These are phyloP conservation scores for Himalopsyche tibetana DNA, from an alignment of 2,888 invertebrate genomes.

Conservation along the genomic window DNA sequence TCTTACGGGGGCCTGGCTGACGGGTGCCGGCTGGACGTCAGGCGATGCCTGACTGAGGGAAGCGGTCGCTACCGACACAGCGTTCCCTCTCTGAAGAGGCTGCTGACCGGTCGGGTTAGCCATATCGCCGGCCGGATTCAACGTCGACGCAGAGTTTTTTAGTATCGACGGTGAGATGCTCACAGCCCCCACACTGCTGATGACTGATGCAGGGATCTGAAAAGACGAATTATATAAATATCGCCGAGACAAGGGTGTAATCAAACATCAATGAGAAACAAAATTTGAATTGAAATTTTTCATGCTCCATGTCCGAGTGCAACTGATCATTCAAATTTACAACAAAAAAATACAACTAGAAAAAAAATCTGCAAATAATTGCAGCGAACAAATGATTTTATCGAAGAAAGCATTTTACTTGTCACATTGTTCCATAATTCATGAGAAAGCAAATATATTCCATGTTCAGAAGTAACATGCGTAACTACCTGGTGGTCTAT, in stretches of 20 bases:
- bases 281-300: no score
- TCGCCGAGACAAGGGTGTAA: no score
- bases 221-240: constrained; percentile 65
- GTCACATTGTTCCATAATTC: no score
- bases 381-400: no score
- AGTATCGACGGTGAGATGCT: constrained; percentile 72
- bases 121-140: constrained; percentile 72
- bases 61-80: constrained; percentile 68
- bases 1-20: constrained; percentile 80
- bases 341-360: no score
- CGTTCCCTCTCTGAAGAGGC: constrained; percentile 69
- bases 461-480: no score
- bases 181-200: constrained; percentile 78
- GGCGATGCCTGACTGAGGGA: constrained; percentile 17
- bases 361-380: no score
- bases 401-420: no score
- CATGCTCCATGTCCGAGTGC: no score
- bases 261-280: no score
- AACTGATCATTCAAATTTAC: no score
- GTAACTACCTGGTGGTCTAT: constrained; percentile 75
- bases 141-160: constrained; percentile 67
- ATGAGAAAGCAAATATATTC: no score
- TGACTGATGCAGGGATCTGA: constrained; percentile 78
- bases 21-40: constrained; percentile 67
- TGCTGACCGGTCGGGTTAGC: constrained; percentile 75